phyloP scores from a whole-genome alignment of 2,888 invertebrate species.

The Punctoribates punctum region DNA sequence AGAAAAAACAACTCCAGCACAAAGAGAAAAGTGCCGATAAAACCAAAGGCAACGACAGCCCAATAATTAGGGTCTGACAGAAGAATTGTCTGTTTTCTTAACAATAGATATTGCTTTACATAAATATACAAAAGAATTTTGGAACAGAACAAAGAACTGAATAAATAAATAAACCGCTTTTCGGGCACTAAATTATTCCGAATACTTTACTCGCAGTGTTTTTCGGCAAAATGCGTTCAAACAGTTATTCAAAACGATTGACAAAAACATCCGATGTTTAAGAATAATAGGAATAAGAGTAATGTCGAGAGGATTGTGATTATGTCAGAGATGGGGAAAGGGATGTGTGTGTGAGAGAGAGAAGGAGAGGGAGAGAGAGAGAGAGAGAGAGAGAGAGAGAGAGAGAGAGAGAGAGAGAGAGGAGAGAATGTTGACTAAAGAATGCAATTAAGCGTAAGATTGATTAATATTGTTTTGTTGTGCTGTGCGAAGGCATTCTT shows the following conservation, averaged over 20 bases:
- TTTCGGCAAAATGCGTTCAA: background rate
- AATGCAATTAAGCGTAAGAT: conserved; percentile 5
- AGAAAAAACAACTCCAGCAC: background rate
- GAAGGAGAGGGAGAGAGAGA: background rate
- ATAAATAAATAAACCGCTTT: conserved; percentile 22
- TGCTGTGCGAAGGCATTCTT: background rate
- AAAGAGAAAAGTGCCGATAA: no score
- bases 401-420: background rate
- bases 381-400: background rate
- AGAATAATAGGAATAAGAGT: background rate
- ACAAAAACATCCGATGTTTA: background rate
- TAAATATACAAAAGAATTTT: conserved; percentile 33
- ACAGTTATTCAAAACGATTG: background rate
- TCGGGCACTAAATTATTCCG: background rate
- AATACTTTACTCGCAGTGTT: background rate
- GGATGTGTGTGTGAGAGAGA: background rate
- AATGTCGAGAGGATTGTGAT: background rate
- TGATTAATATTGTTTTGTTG: background rate
- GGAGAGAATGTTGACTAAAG: background rate
- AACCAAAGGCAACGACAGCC: background rate
- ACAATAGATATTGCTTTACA: conserved; percentile 31
- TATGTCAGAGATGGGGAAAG: no score
- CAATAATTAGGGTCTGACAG: background rate
- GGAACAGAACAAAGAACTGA: conserved; percentile 11
- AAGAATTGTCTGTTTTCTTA: conserved; percentile 29